A percentile compares a stretch with the other conserved stretches of the same genome.
Evolutionary conservation across 2,888 invertebrate genomes (phyloP).

Genomic region (Glomeris marginata): DNA sequence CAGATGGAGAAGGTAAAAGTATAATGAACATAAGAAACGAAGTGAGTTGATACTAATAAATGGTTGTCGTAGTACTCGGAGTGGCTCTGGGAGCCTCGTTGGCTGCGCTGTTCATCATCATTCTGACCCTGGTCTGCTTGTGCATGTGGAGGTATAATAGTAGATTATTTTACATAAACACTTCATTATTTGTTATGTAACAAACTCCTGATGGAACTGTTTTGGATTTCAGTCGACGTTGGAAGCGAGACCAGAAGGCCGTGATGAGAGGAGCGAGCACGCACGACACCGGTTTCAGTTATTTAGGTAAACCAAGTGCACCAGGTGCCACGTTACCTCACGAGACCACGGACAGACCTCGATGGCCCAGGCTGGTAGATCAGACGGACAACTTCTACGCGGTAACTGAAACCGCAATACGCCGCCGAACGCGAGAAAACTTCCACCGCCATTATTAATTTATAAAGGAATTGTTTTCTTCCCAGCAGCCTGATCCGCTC

Average conservation of each 20-base stretch:
- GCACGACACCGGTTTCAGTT: constrained; percentile 39
- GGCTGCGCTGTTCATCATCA: constrained; percentile 74
- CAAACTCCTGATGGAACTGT: too few relatives aligned
- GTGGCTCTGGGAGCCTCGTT: constrained; percentile 82
- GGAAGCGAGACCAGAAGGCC: constrained; percentile 72
- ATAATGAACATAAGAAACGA: not conserved
- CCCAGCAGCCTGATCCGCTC: constrained; percentile 10
- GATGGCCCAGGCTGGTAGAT: constrained; percentile 81
- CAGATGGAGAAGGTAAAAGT: constrained; percentile 56
- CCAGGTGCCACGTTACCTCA: constrained; percentile 21
- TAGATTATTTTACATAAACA: too few relatives aligned
- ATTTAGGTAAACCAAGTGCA: constrained; percentile 24
- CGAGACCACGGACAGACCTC: constrained; percentile 56
- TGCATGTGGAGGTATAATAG: constrained; percentile 90
- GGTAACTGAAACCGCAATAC: too few relatives aligned
- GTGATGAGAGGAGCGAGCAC: constrained; percentile 56
- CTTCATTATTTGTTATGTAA: too few relatives aligned
- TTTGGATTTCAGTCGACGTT: constrained; percentile 50
- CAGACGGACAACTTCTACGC: constrained; percentile 26
- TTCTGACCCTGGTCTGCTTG: constrained; percentile 66
- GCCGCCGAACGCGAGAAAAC: too few relatives aligned
- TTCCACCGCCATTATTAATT: not conserved
- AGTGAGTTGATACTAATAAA: not conserved
- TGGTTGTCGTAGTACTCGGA: constrained; percentile 47
- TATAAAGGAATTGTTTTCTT: not conserved